Evolutionary conservation across 2,797 vertebrate species (phyloP).

Genomic region (Chlorospingus semifuscus): DNA sequence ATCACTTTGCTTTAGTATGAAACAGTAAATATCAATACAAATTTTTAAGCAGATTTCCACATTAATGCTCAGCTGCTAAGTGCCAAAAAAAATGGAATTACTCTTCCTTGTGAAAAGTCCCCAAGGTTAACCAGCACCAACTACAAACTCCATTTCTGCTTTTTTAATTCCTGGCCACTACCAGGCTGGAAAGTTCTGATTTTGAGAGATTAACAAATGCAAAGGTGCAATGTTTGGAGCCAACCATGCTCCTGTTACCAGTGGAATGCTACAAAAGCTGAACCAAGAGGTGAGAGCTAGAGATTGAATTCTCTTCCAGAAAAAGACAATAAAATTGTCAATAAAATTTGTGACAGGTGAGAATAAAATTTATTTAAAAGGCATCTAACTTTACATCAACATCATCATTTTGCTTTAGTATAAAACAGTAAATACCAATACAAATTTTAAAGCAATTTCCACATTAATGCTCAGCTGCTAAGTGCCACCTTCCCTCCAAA

Average conservation of each 20-base stretch:
- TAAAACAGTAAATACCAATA: neutral
- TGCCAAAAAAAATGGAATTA: neutral
- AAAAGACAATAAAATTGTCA: no score
- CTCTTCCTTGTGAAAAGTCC: neutral
- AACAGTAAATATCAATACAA: neutral
- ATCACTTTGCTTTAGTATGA: neutral
- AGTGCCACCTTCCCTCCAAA: neutral
- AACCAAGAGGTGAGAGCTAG: no score
- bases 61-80: neutral
- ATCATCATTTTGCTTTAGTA: neutral
- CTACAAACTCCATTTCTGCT: neutral
- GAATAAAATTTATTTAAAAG: fast-evolving
- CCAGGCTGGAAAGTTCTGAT: neutral
- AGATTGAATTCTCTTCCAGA: no score
- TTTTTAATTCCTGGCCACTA: neutral
- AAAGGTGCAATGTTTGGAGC: neutral
- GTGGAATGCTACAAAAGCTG: no score
- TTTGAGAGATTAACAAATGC: neutral
- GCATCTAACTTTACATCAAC: neutral
- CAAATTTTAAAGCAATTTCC: neutral
- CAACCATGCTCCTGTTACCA: no score
- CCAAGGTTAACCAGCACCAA: neutral
- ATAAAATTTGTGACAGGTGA: no score
- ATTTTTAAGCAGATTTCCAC: neutral
- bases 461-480: neutral